These are phyloP conservation scores for Cosmorhoe ocellata DNA, from an alignment of 2,888 invertebrate species.

Conservation along the genomic window DNA sequence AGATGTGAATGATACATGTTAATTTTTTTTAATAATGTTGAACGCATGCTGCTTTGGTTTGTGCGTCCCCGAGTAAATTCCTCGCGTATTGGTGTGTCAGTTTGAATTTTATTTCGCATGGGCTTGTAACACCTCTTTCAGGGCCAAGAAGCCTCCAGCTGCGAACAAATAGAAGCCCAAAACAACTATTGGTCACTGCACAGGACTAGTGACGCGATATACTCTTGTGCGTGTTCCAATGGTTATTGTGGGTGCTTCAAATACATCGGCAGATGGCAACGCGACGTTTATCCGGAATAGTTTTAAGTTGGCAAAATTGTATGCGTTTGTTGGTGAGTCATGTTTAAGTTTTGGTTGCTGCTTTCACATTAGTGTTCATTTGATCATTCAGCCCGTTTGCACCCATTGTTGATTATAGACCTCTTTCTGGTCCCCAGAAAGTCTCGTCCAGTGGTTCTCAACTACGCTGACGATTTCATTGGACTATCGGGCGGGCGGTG, in stretches of 20 bases:
- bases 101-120: neutral
- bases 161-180: constrained; percentile 83
- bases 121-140: constrained; percentile 19
- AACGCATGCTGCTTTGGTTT: too few relatives aligned
- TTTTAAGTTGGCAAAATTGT: constrained; percentile 16
- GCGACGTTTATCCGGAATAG: constrained; percentile 17
- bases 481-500: too few relatives aligned
- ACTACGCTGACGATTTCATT: too few relatives aligned
- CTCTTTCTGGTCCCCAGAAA: too few relatives aligned
- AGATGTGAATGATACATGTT: too few relatives aligned
- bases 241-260: constrained; percentile 94
- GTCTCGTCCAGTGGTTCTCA: too few relatives aligned
- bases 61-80: too few relatives aligned
- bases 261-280: constrained; percentile 48
- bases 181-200: constrained; percentile 99
- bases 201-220: constrained; percentile 92
- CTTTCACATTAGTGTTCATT: neutral
- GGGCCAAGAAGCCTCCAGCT: constrained; percentile 29
- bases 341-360: constrained; percentile 4
- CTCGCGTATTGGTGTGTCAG: constrained; percentile 16
- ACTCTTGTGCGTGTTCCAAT: constrained; percentile 99
- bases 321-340: constrained; percentile 18
- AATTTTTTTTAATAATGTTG: too few relatives aligned
- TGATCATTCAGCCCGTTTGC: neutral
- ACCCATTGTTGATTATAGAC: too few relatives aligned